A percentile compares a stretch with the other conserved stretches of the same genome.
These are phyloP conservation scores for Girardinichthys multiradiatus DNA, from an alignment of 2,113 vertebrate species.

Conservation along the genomic window DNA sequence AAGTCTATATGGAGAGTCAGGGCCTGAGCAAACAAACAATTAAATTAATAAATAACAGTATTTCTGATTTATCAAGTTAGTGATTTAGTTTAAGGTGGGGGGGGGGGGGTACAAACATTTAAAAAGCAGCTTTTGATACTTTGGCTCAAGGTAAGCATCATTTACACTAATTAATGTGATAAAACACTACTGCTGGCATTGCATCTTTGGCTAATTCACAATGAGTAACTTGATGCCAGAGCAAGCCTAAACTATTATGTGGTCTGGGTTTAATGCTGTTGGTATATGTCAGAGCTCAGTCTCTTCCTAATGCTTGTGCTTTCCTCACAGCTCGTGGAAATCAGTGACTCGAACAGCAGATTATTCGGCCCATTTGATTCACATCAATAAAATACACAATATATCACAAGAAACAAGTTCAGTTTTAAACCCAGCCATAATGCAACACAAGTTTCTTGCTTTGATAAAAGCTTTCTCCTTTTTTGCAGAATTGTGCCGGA, in stretches of 20 bases:
- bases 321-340: too few species aligned
- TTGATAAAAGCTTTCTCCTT: too few species aligned
- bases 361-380: background rate
- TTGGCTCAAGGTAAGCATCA: conserved; percentile 1
- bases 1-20: background rate
- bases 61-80: background rate
- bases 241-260: background rate
- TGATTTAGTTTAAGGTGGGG: background rate
- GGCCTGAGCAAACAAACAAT: background rate
- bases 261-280: background rate
- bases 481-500: too few species aligned
- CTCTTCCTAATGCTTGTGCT: too few species aligned
- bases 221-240: background rate
- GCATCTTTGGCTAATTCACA: conserved; percentile 2
- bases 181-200: conserved; percentile 5
- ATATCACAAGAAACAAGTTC: background rate
- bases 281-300: too few species aligned
- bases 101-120: background rate
- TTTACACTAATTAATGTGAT: background rate
- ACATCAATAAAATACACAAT: background rate
- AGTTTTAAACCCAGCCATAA: background rate
- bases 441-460: background rate
- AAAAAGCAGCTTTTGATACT: background rate
- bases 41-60: background rate
- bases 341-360: background rate